phyloP scores from a whole-genome alignment of 2,113 vertebrate genomes.

The Plectropomus leopardus region DNA sequence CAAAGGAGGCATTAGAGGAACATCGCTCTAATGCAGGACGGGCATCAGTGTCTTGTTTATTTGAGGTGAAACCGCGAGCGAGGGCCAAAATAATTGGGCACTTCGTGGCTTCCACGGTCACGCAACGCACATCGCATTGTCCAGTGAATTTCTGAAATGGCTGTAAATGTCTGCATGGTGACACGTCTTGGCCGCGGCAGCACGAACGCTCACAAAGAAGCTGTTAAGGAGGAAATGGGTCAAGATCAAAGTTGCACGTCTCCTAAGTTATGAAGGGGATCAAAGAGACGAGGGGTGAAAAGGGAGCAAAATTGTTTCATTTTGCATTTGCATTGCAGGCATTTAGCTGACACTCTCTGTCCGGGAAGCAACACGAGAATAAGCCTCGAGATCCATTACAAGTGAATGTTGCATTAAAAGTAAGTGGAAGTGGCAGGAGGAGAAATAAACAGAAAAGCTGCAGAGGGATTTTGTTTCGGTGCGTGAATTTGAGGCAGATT shows the following conservation, averaged over 20 bases:
- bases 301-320: constrained; percentile 43
- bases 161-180: constrained; percentile 57
- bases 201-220: constrained; percentile 53
- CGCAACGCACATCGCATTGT: constrained; percentile 63
- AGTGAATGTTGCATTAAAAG: not conserved
- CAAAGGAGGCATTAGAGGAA: constrained; percentile 56
- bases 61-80: constrained; percentile 66
- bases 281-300: constrained; percentile 62
- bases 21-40: constrained; percentile 50
- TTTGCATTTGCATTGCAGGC: constrained; percentile 49
- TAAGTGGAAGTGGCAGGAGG: constrained; percentile 49
- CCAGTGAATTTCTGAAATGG: constrained; percentile 72
- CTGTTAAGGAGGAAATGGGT: constrained; percentile 77
- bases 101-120: constrained; percentile 36
- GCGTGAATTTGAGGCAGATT: constrained; percentile 30
- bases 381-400: constrained; percentile 33
- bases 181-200: constrained; percentile 52
- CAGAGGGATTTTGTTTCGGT: constrained; percentile 39
- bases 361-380: constrained; percentile 33
- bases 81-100: constrained; percentile 75
- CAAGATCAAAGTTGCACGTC: constrained; percentile 77
- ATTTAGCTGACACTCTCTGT: constrained; percentile 56
- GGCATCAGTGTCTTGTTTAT: constrained; percentile 72
- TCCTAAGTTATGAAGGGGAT: constrained; percentile 59
- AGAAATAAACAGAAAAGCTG: constrained; percentile 53